Base-by-base conservation (phyloP, 2,113 vertebrate species). In the Amazona guildingii region DNA sequence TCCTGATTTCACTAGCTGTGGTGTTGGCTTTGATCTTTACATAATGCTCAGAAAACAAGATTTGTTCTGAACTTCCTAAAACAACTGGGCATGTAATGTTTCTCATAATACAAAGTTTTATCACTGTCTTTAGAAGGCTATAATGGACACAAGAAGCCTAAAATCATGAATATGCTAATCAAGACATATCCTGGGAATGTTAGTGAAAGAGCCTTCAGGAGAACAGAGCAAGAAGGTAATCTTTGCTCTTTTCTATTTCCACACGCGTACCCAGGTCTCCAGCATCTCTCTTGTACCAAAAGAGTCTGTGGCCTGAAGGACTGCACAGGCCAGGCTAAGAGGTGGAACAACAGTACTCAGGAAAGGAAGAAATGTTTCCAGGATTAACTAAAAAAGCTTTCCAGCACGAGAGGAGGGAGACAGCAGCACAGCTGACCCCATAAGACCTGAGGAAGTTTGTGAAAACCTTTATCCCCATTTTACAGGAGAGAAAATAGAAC, bases 51-150 rank as follows among this genome's bases (percentile, higher is more conserved):
- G 33, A n/a, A n/a, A 57, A n/a, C 31, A 33, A 39, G 39, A 33
- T 55, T 70, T 4, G 0, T 28, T 19, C 67, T 46, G 67, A 70
- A 17, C 37, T 35, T 49, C 25, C 49, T 78, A 70, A 46, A 29
- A 9, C 0, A 2, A 69, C 52, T 0, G 13, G 0, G 33, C 74
- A 67, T 18, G 69, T 8, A 27, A 52, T 3, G 29, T 59, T 4
- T 37, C 81, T 48, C 35, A 6, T 6, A 55, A 67, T 2, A 29
- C 24, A 31, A 17, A 59, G 51, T 52, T 54, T 18, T 72, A 74
- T 7, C 46, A 0, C 49, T 35, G 55, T 69, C 82, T 82, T 35
- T 77, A 72, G 69, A 81, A 75, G 28, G 31, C 66, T 93, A 9
- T 7, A 11, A n/a, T 0, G 9, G 55, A 59, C 70, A 72, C 4